Percentiles rank a stretch among this genome's conserved stretches.
phyloP scores from a whole-genome alignment of 1,140 invertebrate genomes.

The Drosophila tristis region DNA sequence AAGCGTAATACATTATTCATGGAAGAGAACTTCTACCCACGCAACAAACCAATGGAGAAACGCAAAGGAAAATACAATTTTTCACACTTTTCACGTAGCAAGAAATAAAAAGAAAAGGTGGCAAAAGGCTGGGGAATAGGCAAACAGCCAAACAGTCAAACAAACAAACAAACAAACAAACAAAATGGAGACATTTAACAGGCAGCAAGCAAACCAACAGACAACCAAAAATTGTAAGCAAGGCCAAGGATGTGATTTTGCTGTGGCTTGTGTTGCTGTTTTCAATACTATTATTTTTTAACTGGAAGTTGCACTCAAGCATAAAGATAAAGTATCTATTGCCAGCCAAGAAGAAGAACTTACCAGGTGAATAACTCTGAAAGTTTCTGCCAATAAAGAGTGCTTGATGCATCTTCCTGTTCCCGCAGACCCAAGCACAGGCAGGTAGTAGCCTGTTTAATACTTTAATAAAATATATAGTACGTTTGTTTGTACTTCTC shows the following conservation, averaged over 20 bases:
- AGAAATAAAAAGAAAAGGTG: conserved; percentile 47
- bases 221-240: too few relatives aligned
- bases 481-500: too few relatives aligned
- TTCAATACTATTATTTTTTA: background rate
- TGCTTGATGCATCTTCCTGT: too few relatives aligned
- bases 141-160: conserved; percentile 14
- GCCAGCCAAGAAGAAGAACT: too few relatives aligned
- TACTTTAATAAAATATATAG: too few relatives aligned
- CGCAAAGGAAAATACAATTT: conserved; percentile 50
- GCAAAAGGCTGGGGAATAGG: conserved; percentile 26
- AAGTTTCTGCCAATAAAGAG: too few relatives aligned
- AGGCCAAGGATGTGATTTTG: conserved; percentile 39
- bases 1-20: conserved; percentile 67
- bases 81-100: conserved; percentile 65
- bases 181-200: conserved; percentile 1
- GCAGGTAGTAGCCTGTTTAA: too few relatives aligned
- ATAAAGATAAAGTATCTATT: conserved; percentile 51
- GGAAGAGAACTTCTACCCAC: conserved; percentile 42
- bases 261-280: conserved; percentile 16
- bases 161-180: background rate
- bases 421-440: too few relatives aligned
- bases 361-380: too few relatives aligned
- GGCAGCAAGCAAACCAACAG: background rate
- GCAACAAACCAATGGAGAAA: conserved; percentile 14
- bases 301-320: conserved; percentile 33